Evolutionary conservation across 2,113 vertebrate genomes (phyloP), one percentile per base, ranked within the genome.

Genomic region (Callipepla squamata): DNA sequence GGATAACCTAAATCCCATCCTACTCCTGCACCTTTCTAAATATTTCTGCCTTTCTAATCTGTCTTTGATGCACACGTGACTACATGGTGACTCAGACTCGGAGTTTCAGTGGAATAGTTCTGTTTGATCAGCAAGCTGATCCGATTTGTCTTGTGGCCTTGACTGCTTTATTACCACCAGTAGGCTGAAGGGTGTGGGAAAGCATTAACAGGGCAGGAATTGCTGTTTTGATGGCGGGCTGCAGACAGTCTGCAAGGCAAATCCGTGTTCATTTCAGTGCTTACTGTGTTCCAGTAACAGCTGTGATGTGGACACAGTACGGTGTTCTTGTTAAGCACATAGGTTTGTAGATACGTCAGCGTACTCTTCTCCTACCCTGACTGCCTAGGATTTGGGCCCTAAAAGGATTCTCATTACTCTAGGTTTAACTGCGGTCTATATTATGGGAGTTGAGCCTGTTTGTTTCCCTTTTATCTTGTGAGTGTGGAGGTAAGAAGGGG

Each of bases 121-220:
- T 86, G 47, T 90, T 89, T 89, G 85, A 91, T 89, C 79, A 95
- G 81, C 67, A 69, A 55, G 53, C 70, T 91, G 85, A 85, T 82
- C 55, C 14, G 26, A 34, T 91, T 94, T 82, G 55, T 94, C 63
- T 94, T 77, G 79, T 91, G 78, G 62, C 0, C 3, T 72, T 89
- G 90, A 87, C 70, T 91, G 67, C 42, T 92, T 87, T 82, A 70
- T 45, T 85, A 68, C 45, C 18, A 20, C 58, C 51, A 44, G 87
- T 87, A 80, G 70, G 85, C 59, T 82, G 75, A 66, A 59, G 30
- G 42, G 13, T 95, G 85, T 85, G 75, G 63, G 67, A 91, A 91
- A 91, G 50, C 36, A 89, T 58, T 73, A 85, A 45, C 3, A 6
- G 58, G 44, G 78, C 92, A 51, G 47, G 21, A 85, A 62, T 66